Conservation (phyloP, 2,888 invertebrate species). For the Prionchulus punctatus region DNA sequence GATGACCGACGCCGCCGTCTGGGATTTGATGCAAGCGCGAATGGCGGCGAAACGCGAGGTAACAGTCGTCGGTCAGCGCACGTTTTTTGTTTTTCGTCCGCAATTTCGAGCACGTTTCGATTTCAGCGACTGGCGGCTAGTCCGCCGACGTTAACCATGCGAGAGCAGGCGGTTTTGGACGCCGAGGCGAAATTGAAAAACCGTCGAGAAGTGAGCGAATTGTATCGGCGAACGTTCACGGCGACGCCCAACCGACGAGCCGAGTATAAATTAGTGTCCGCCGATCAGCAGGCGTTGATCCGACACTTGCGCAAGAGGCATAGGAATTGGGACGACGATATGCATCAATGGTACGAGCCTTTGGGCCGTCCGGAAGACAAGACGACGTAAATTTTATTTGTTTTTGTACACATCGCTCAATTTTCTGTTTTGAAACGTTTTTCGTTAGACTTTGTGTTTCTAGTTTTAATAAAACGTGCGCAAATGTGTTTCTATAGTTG, state of each 20-base stretch:
- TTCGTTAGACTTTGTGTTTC: too few relatives aligned
- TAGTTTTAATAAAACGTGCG: too few relatives aligned
- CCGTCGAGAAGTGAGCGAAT: not conserved
- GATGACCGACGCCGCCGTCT: not conserved
- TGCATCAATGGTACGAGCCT: not conserved
- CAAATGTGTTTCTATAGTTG: too few relatives aligned
- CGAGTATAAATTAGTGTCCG: not conserved
- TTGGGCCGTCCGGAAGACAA: too few relatives aligned
- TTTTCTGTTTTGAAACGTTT: too few relatives aligned
- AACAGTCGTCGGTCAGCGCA: too few relatives aligned
- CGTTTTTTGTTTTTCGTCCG: too few relatives aligned
- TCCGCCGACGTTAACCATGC: too few relatives aligned
- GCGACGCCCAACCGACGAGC: not conserved
- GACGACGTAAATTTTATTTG: too few relatives aligned
- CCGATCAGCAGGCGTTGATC: not conserved
- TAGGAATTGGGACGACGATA: conserved; percentile 1
- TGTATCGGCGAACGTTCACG: not conserved
- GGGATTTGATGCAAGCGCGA: not conserved
- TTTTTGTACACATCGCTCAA: too few relatives aligned
- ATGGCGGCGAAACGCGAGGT: not conserved
- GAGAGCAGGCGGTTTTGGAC: not conserved
- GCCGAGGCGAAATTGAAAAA: not conserved
- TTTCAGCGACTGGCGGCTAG: too few relatives aligned
- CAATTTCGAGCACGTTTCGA: too few relatives aligned
- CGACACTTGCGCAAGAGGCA: not conserved